Conservation (phyloP, 2,113 vertebrate species). For the Dermatemys mawii region DNA sequence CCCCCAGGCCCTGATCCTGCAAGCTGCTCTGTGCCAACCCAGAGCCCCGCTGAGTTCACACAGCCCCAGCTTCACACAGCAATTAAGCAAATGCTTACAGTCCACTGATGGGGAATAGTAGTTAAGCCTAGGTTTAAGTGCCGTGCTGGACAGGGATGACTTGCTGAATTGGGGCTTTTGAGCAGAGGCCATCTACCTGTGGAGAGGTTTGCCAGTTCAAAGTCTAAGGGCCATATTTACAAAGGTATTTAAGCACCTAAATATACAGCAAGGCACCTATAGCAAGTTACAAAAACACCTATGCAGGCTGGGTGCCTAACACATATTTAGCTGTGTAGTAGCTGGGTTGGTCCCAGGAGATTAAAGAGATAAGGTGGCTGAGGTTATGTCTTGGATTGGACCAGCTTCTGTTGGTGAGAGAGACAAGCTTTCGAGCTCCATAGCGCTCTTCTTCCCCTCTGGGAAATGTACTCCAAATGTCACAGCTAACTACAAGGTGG, state of each 20-base stretch:
- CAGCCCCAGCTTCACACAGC: fast-evolving
- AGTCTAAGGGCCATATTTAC: not conserved
- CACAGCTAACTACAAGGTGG: not conserved
- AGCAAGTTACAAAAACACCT: not conserved
- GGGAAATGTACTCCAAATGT: too few relatives aligned
- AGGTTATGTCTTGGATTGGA: not conserved
- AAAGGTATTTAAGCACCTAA: not conserved
- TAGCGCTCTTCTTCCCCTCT: not conserved
- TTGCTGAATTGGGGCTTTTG: not conserved
- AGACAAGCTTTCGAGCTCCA: not conserved
- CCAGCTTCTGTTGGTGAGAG: not conserved
- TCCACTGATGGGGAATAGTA: not conserved
- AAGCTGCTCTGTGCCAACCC: fast-evolving
- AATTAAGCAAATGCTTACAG: fast-evolving
- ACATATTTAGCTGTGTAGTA: not conserved
- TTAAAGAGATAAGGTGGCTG: not conserved
- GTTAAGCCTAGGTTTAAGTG: fast-evolving
- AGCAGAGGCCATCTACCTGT: not conserved
- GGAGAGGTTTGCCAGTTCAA: not conserved
- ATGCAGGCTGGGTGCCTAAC: not conserved
- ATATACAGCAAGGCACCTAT: not conserved
- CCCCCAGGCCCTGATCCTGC: fast-evolving
- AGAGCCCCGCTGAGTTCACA: not conserved
- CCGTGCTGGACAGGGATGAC: fast-evolving
- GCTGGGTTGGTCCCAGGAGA: not conserved